Conservation (phyloP, 2,888 invertebrate genomes). For the Idaea biselata region DNA sequence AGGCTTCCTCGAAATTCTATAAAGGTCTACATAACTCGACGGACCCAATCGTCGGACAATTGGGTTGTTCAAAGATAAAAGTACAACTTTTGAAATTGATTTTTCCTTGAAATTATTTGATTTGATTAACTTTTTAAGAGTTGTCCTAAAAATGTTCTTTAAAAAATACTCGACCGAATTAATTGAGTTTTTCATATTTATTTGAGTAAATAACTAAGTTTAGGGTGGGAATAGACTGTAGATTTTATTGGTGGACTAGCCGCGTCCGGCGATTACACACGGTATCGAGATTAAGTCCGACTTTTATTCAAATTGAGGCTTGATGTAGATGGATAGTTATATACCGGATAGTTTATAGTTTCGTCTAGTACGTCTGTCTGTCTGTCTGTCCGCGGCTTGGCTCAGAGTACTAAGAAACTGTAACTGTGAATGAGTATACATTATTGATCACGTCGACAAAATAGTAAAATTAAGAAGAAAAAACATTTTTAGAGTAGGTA, state of each 20-base stretch:
- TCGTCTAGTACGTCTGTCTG: no score
- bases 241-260: not conserved
- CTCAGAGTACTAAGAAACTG: no score
- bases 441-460: no score
- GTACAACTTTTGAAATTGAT: not conserved
- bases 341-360: no score
- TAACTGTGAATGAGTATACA: no score
- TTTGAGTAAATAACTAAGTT: not conserved
- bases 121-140: not conserved
- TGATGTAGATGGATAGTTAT: no score
- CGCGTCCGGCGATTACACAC: not conserved
- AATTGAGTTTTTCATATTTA: not conserved
- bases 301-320: no score
- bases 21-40: not conserved
- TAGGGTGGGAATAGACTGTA: not conserved
- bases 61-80: not conserved
- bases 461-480: no score
- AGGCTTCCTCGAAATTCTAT: not conserved
- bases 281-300: no score
- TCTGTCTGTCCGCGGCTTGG: no score
- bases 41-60: not conserved
- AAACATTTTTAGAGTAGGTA: no score
- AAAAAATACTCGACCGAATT: not conserved
- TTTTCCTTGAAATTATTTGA: not conserved
- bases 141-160: not conserved